Evolutionary conservation across 1,140 invertebrate genomes (phyloP), one percentile per base, ranked within the genome.

Genomic region (Vanessa tameamea): DNA sequence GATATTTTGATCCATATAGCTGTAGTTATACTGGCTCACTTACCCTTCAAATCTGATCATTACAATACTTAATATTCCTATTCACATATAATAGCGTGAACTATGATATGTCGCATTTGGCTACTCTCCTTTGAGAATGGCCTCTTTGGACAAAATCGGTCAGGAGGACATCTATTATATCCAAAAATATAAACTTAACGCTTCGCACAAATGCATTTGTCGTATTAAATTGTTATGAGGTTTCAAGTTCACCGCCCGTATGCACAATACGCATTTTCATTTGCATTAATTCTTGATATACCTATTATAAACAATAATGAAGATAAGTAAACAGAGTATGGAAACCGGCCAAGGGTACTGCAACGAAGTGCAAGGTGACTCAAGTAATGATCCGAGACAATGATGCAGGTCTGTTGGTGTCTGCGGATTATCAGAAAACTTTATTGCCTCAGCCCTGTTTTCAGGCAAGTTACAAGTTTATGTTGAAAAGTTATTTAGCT

Each of bases 341-440:
- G 76, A 87, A 83, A 76, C 79, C 82, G 80, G 84, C 81, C 85
- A 88, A 88, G 86, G 84, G 76, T 76, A 57, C 53, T 82, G 78
- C 78, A 85, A 57, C 77, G 67, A 75, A 75, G 78, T 71, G 78
- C 76, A 78, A 76, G 77, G 73, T 73, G 73, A 72, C 61, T 69
- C 47, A 51, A 71, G 67, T 65, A 47, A 69, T 68, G 20, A 70
- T 72, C 70, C 77, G 73, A 78, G 74, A 72, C 75, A 76, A 69
- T 72, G 73, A 74, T 70, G 68, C 70, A 73, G 50, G 66, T 75
- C 65, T 70, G 31, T 61, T 65, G 55, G 73, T 72, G 75, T 81
- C 73, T 75, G 73, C 64, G 69, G 37, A 75, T 68, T 78, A 75
- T 81, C 72, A 78, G 63, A 72, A 69, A 77, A 79, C 61, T 72